These are phyloP conservation scores for Andricus grossulariae DNA, from an alignment of 1,140 invertebrate genomes.

Conservation along the genomic window DNA sequence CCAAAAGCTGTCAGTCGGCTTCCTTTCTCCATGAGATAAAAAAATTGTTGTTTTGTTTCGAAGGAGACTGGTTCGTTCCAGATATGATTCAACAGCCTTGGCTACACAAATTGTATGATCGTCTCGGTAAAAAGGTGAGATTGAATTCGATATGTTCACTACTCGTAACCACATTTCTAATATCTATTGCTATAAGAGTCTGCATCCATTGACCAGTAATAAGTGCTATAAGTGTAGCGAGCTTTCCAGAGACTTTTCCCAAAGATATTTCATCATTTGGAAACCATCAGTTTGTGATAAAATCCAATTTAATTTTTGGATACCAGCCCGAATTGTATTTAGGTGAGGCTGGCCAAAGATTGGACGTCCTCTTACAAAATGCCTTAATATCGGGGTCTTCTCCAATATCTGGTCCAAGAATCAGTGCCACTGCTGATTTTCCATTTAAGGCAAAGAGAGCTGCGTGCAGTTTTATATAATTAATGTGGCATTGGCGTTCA, in stretches of 20 bases:
- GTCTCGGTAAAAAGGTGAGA: conserved; percentile 12
- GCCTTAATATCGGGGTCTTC: too few species aligned
- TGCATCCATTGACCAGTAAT: conserved; percentile 46
- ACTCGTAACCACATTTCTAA: neutral
- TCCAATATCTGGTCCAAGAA: too few species aligned
- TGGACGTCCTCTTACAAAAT: conserved; percentile 48
- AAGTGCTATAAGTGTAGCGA: conserved; percentile 45
- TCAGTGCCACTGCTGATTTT: too few species aligned
- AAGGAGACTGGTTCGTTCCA: neutral
- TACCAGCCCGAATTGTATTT: conserved; percentile 51
- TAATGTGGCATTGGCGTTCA: neutral
- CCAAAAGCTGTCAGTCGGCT: too few species aligned
- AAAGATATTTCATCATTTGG: conserved; percentile 40
- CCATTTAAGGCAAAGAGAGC: too few species aligned
- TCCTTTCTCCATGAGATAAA: neutral
- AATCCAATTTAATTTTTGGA: conserved; percentile 29
- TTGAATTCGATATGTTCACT: conserved; percentile 28
- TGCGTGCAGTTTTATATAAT: neutral
- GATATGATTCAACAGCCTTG: too few species aligned
- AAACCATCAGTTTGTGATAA: conserved; percentile 37
- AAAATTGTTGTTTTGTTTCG: neutral
- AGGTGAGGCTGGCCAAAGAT: conserved; percentile 43
- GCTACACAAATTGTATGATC: neutral
- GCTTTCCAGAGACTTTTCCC: conserved; percentile 49
- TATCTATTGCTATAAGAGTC: conserved; percentile 19